Evolutionary conservation across 2,797 vertebrate genomes (phyloP), one percentile per base, ranked within the genome.

Genomic region (Coregonus ussuriensis): DNA sequence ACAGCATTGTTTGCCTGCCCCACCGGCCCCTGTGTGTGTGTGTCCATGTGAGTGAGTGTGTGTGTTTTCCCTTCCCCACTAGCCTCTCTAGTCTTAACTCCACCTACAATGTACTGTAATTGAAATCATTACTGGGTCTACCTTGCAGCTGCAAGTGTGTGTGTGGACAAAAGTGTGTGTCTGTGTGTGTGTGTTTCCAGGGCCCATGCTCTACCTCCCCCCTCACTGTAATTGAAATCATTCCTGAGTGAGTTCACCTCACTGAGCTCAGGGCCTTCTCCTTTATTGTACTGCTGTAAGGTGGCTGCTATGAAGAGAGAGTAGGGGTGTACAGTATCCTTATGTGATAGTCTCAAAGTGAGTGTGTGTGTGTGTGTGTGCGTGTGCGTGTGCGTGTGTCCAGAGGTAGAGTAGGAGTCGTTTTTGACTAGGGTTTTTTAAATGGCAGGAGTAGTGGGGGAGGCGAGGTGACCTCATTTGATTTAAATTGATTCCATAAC

Each of bases 151-250:
- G 70, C 31, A 33, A 33, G 31, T 33, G 9, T 47, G 41, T 47
- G 41, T 47, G 41, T 47, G 41, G 5, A 25, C 29, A 13, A 31
- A 11, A 21, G n/a, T 25, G 68, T 70, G 6, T 9, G 41, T 47
- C 9, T 47, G 41, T 47, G 41, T 47, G 41, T 11, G 18, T 70
- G 33, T 62, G 67, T 70, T 67, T 74, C 69, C 72, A 41, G 21
- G 41, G 25, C 47, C 21, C 47, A 31, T 67, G 15, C 65, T 25
- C 47, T 31, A 51, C 70, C 75, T 82, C 75, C 75, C 84, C 84
- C 82, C 84, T 86, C 79, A 83, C 73, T 83, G 79, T 85, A 74
- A 88, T 88, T 85, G 73, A 82, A 85, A 77, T 81, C 56, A 77
- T 76, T 82, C 74, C 75, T 74, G 56, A 6, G 82, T 88, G 77